A percentile compares a stretch with the other conserved stretches of the same genome.
Evolutionary conservation across 2,797 vertebrate genomes (phyloP).

Genomic region (Pagetopsis macropterus): DNA sequence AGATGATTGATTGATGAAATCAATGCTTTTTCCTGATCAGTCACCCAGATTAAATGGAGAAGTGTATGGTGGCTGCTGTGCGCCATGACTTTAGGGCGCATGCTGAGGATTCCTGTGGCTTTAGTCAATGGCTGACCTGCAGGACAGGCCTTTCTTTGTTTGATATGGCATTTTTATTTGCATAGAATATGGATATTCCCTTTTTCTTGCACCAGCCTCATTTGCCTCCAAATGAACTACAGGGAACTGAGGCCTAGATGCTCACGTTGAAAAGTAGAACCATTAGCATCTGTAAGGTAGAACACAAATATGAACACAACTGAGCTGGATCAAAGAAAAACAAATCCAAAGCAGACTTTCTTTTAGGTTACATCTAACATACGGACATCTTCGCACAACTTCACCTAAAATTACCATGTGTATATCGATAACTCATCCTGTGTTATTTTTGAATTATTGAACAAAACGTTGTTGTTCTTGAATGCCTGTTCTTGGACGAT

Average conservation of each 20-base stretch:
- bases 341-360: too few relatives aligned
- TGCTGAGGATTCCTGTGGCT: conserved; percentile 17
- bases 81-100: neutral
- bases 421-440: too few relatives aligned
- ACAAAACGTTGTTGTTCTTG: too few relatives aligned
- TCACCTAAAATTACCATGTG: too few relatives aligned
- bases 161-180: conserved; percentile 14
- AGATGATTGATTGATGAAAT: conserved; percentile 65
- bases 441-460: too few relatives aligned
- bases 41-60: conserved; percentile 58
- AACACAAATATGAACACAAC: neutral
- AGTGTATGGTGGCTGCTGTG: conserved; percentile 20
- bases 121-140: conserved; percentile 15
- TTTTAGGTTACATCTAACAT: too few relatives aligned
- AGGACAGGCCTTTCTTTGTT: conserved; percentile 29
- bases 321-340: neutral
- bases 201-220: neutral
- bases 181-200: neutral
- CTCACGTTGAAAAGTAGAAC: neutral
- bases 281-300: neutral
- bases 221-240: neutral
- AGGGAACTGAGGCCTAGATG: neutral
- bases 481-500: too few relatives aligned
- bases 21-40: conserved; percentile 53
- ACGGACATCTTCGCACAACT: too few relatives aligned